A percentile compares a stretch with the other conserved stretches of the same genome.
phyloP scores from a whole-genome alignment of 2,797 vertebrate genomes.

The Scarus forsteni region DNA sequence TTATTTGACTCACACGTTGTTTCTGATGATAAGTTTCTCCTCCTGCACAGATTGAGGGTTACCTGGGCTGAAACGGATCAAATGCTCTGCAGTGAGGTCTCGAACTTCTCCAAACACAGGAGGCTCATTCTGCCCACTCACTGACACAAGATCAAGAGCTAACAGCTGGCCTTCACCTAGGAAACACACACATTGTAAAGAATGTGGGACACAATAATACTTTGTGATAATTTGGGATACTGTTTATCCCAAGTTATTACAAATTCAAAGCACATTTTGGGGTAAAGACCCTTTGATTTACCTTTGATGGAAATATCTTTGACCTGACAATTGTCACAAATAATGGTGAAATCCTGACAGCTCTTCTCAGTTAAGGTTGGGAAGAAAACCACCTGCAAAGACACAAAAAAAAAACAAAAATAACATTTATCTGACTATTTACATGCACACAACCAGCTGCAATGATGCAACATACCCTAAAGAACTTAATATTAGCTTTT shows the following conservation, averaged over 20 bases:
- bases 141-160: constrained; percentile 86
- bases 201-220: neutral
- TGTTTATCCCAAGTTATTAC: neutral
- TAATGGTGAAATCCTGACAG: constrained; percentile 83
- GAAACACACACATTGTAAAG: constrained; percentile 11
- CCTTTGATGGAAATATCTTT: constrained; percentile 89
- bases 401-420: constrained; percentile 7
- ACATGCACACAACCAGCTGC: too few relatives aligned
- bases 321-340: constrained; percentile 93
- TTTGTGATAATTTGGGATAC: neutral
- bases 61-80: constrained; percentile 85
- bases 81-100: constrained; percentile 86
- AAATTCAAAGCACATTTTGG: neutral
- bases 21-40: constrained; percentile 88
- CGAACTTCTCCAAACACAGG: constrained; percentile 78
- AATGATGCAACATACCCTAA: too few relatives aligned
- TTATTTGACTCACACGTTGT: constrained; percentile 85
- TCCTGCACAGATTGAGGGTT: constrained; percentile 81
- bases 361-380: constrained; percentile 81
- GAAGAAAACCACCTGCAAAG: constrained; percentile 91
- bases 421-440: neutral
- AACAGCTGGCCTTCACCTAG: constrained; percentile 89
- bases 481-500: too few relatives aligned
- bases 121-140: constrained; percentile 83
- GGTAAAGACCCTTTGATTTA: constrained; percentile 50